Evolutionary conservation across 2,113 vertebrate species (phyloP).

Genomic region (Pangasianodon gigas): DNA sequence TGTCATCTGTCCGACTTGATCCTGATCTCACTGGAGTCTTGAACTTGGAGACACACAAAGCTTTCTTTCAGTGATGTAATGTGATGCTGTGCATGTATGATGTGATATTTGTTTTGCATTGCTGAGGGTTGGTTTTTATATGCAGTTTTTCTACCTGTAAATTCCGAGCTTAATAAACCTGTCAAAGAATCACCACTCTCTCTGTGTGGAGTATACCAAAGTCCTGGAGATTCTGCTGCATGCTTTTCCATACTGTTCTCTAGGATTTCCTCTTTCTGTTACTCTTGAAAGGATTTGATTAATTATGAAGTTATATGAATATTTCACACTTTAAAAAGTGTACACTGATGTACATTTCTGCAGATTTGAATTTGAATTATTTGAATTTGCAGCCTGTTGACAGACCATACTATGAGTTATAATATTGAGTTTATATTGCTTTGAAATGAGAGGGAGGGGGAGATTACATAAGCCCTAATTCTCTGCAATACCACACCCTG

Average conservation of each 20-base stretch:
- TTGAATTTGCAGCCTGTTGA: conserved; percentile 1
- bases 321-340: neutral
- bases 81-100: conserved; percentile 18
- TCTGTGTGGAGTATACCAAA: neutral
- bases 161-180: neutral
- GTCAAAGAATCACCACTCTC: neutral
- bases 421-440: conserved; percentile 23
- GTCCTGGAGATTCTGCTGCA: neutral
- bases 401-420: neutral
- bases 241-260: neutral
- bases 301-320: neutral
- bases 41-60: conserved; percentile 3
- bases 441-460: conserved; percentile 30
- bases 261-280: neutral
- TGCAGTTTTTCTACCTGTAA: neutral
- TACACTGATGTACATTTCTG: neutral
- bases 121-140: neutral
- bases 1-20: neutral
- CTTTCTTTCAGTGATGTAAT: neutral
- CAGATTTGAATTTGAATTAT: neutral
- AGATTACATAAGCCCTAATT: conserved; percentile 50
- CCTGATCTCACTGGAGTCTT: neutral
- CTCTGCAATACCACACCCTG: conserved; percentile 58
- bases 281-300: neutral
- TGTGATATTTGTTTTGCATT: neutral